Conservation (phyloP, 1,140 invertebrate genomes). For the Brachionus sp. region DNA sequence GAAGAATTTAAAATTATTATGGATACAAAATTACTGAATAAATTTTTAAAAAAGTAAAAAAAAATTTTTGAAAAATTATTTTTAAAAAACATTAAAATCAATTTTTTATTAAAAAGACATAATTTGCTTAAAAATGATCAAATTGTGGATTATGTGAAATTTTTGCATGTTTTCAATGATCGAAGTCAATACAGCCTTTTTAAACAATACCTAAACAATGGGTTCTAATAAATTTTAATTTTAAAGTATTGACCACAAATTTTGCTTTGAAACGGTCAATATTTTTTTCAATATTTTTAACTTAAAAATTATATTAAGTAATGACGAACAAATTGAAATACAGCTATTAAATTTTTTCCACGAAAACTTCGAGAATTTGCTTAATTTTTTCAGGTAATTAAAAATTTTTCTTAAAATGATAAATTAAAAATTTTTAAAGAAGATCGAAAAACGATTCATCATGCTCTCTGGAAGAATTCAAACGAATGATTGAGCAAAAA, state of each 20-base stretch:
- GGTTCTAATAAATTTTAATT: neutral
- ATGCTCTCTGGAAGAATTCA: neutral
- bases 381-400: constrained; percentile 16
- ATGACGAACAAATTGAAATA: neutral
- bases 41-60: constrained; percentile 37
- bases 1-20: constrained; percentile 21
- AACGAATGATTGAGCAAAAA: neutral
- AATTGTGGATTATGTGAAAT: constrained; percentile 34
- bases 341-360: constrained; percentile 21
- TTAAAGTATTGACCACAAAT: neutral
- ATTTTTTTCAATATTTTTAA: neutral
- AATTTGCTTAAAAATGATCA: constrained; percentile 8
- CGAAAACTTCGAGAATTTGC: neutral
- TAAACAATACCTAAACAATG: neutral
- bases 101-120: constrained; percentile 12
- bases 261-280: neutral
- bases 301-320: neutral
- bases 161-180: constrained; percentile 30
- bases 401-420: neutral
- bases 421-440: neutral
- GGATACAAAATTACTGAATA: neutral
- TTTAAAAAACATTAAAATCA: neutral
- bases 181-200: neutral
- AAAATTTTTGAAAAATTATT: neutral
- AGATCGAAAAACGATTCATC: neutral